These are phyloP conservation scores for Brachionus rotundiformis DNA, from an alignment of 1,140 invertebrate species.

Conservation along the genomic window DNA sequence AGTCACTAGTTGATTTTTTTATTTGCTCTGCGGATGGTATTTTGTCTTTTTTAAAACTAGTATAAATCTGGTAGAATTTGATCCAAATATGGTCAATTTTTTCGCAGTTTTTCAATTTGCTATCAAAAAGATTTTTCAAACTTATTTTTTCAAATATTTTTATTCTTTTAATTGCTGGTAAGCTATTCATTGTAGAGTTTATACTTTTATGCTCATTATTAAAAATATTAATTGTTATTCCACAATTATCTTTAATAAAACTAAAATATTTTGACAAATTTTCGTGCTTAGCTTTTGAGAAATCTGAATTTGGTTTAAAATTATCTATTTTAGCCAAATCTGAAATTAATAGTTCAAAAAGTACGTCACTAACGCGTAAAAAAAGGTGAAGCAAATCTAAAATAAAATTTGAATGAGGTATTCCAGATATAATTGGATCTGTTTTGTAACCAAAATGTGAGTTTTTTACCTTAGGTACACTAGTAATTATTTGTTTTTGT, in stretches of 20 bases:
- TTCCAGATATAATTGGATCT: conserved; percentile 11
- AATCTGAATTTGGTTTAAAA: conserved; percentile 9
- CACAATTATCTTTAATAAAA: not conserved
- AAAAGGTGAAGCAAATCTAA: conserved; percentile 25
- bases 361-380: conserved; percentile 25
- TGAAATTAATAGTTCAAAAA: conserved; percentile 1
- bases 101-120: conserved; percentile 3
- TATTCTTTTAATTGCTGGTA: not conserved
- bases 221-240: not conserved
- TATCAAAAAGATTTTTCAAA: not conserved
- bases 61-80: not conserved
- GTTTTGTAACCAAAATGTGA: conserved; percentile 32
- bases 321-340: conserved; percentile 3
- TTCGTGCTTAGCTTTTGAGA: not conserved
- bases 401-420: conserved; percentile 11
- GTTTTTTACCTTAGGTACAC: not conserved
- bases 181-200: not conserved
- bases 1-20: not conserved
- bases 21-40: not conserved
- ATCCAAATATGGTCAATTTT: not conserved
- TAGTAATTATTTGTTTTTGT: not conserved
- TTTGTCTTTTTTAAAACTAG: conserved; percentile 4
- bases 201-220: not conserved
- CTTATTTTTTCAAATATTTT: conserved; percentile 36
- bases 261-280: not conserved